Base-by-base conservation (phyloP, 2,797 vertebrate genomes). In the Morelia viridis region DNA sequence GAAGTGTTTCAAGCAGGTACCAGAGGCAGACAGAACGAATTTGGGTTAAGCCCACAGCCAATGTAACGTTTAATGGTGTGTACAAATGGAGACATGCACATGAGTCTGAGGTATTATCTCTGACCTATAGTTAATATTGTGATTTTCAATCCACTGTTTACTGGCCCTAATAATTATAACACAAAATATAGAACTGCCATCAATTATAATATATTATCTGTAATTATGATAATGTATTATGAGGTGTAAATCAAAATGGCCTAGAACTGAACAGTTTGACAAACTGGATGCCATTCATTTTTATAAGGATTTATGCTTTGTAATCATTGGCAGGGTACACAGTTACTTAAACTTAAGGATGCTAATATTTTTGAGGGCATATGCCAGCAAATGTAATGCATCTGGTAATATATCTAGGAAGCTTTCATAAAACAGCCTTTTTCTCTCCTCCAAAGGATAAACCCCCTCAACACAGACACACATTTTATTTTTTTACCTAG, bases 1-100 rank as follows among this genome's bases (percentile, higher is more conserved):
- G 92, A 93, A 94, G 80, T 71, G 64, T 90, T 92, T 96, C 91
- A 93, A 90, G 89, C 88, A 92, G 93, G 93, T 94, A 93, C 90
- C 89, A 0, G 5, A 95, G 93, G 88, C 88, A 93, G 61, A 53
- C 90, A 85, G 92, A 95, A 87, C 68, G 92, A 95, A 89, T 95
- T 92, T 95, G 90, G 94, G 93, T 95, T 94, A 95, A 94, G 80
- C 94, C 86, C 87, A 94, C 89, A 96, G 88, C 24, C 64, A 93
- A 91, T 94, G 80, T 65, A 57, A 86, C 2, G 95, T 94, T 65
- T 94, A 80, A 92, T 93, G 89, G 13, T 94, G 5, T 1, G 46
- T 88, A 84, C 76, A 92, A 90, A 94, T 91, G 94, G 94, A 94
- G 84, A 91, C 53, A 64, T 15, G 50, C 57, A 93, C 24, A 71